Evolutionary conservation across 2,888 invertebrate genomes (phyloP).

Genomic region (Cinara cedri): DNA sequence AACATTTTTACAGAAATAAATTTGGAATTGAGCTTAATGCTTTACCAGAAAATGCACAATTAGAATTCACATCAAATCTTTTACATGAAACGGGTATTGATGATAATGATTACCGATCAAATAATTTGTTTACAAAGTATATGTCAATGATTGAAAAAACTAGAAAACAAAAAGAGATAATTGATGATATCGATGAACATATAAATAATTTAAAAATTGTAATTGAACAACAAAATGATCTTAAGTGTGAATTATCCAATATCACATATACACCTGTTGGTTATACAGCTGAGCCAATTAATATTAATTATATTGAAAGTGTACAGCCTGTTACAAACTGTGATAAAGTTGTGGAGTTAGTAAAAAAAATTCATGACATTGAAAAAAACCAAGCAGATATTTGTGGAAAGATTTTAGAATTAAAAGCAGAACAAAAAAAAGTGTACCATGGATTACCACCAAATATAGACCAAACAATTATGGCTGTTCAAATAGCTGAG

Average conservation of each 20-base stretch:
- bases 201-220: slow-evolving; percentile 37
- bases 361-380: slow-evolving; percentile 40
- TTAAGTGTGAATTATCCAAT: slow-evolving; percentile 33
- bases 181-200: slow-evolving; percentile 34
- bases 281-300: slow-evolving; percentile 12
- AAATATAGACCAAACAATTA: slow-evolving; percentile 37
- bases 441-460: slow-evolving; percentile 42
- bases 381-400: slow-evolving; percentile 33
- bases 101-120: slow-evolving; percentile 35
- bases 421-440: slow-evolving; percentile 38
- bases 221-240: slow-evolving; percentile 46
- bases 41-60: background rate
- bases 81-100: slow-evolving; percentile 38
- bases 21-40: slow-evolving; percentile 9
- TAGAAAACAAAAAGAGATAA: slow-evolving; percentile 9
- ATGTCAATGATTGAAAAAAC: slow-evolving; percentile 29
- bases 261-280: slow-evolving; percentile 2
- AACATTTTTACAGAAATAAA: slow-evolving; percentile 23
- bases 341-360: slow-evolving; percentile 12
- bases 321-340: background rate
- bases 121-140: slow-evolving; percentile 29
- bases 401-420: background rate
- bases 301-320: slow-evolving; percentile 13
- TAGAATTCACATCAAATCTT: slow-evolving; percentile 26
- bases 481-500: slow-evolving; percentile 43